Conservation (phyloP, 2,797 vertebrate species). For the Oceanodroma leucorhoa region DNA sequence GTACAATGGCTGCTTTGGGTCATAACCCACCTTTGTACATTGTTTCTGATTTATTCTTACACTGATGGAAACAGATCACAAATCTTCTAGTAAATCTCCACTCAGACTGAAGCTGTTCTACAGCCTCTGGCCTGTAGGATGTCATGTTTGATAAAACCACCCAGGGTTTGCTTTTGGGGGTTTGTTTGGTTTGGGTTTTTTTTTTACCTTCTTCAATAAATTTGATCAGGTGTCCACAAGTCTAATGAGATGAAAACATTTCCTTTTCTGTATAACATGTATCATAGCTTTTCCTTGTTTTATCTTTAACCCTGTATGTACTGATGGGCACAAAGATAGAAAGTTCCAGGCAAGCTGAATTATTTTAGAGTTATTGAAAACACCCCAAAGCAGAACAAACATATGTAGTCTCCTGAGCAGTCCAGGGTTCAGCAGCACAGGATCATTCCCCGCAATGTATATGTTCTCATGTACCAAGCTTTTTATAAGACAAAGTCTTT, state of each 20-base stretch:
- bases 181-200: background rate
- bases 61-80: background rate
- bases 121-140: background rate
- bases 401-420: background rate
- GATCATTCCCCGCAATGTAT: background rate
- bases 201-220: background rate
- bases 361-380: background rate
- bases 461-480: background rate
- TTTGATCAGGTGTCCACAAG: background rate
- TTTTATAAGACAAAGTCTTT: background rate
- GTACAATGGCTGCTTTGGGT: background rate
- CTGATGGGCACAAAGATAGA: background rate
- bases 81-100: background rate
- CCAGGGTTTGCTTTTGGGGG: fast-evolving
- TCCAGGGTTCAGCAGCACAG: background rate
- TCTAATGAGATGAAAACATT: background rate
- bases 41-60: background rate
- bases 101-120: background rate
- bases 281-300: background rate
- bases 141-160: background rate
- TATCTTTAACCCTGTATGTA: background rate
- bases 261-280: background rate
- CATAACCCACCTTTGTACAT: background rate
- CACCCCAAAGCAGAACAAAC: background rate
- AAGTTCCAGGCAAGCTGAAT: background rate